Percentiles rank a stretch among this genome's conserved stretches.
Conservation (phyloP, 2,113 vertebrate genomes). For the Apistogramma diplotaenia region DNA sequence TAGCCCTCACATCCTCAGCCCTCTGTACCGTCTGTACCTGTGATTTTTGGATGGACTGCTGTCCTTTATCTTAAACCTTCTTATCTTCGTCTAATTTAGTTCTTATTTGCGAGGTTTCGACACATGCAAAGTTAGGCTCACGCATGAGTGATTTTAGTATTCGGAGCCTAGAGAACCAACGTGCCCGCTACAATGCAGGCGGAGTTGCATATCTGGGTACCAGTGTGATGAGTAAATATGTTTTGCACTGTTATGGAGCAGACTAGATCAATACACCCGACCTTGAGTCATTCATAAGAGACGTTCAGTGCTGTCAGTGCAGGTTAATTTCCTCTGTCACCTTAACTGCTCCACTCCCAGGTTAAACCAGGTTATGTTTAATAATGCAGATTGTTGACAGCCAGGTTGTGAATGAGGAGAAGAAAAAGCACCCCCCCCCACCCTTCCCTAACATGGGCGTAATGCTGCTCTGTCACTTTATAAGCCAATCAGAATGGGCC, state of each 20-base stretch:
- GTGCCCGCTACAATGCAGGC: too few species aligned
- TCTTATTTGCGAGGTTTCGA: background rate
- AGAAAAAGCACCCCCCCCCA: background rate
- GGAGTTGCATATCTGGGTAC: too few species aligned
- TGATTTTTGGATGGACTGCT: background rate
- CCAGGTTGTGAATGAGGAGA: background rate
- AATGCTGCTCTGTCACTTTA: too few species aligned
- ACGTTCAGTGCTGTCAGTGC: background rate
- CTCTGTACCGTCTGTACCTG: background rate
- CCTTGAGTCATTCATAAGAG: background rate
- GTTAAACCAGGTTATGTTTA: background rate
- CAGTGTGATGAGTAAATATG: background rate
- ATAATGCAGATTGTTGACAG: background rate
- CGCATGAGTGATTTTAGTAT: background rate
- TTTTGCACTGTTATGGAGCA: background rate
- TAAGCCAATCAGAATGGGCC: too few species aligned
- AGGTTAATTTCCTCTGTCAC: background rate
- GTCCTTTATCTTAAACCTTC: background rate
- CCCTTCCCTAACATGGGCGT: too few species aligned
- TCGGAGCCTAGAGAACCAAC: too few species aligned
- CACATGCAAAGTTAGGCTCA: background rate
- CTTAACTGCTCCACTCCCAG: background rate
- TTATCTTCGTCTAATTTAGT: background rate
- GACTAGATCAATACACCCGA: background rate
- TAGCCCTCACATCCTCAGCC: background rate